Base-by-base conservation (phyloP, 1,140 invertebrate species). In the Neoseiulus cucumeris region DNA sequence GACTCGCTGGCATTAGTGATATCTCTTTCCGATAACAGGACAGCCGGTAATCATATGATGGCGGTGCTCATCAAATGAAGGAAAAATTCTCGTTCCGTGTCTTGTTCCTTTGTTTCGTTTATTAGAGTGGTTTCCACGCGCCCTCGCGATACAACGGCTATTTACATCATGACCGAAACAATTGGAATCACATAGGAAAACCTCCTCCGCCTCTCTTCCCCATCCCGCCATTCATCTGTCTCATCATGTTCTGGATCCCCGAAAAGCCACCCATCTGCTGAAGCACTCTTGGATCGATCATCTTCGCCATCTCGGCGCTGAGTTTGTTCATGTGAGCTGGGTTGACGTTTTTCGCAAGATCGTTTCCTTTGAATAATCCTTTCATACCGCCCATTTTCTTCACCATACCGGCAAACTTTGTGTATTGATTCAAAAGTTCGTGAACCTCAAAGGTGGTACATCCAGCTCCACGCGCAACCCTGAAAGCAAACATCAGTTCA, bases 321-420 rank as follows among this genome's bases (percentile, higher is more conserved):
- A 99, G 79, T 79, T 97, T 96, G 0, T 89, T 87, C 91, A 99
- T 98, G 81, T 99, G 95, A 28, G 84, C 84, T 68, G 89, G 91
- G 78, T 98, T 99, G 0, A 99, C 91, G 78, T 99, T 99, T 75
- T 96, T 97, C 2, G 88, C 85, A 84, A 98, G 95, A 74, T 98
- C 94, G 44, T 73, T 70, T 79, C 81, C 80, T 78, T 97, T 98
- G 74, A 98, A 98, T 6, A 99, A 78, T 39, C 94, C 94, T 74
- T 99, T 99, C 64, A 99, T 98, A 64, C 94, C 94, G 65, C 96
- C 96, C 95, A 99, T 99, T 79, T 98, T 98, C 76, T 99, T 99
- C 0, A 99, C 95, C 68, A 98, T 92, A 25, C 91, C 94, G 64
- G 96, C 92, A 78, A 99, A 99, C 77, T 98, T 99, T 41, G 93